Base-by-base conservation (phyloP, 1,140 invertebrate genomes). In the Halesus radiatus region DNA sequence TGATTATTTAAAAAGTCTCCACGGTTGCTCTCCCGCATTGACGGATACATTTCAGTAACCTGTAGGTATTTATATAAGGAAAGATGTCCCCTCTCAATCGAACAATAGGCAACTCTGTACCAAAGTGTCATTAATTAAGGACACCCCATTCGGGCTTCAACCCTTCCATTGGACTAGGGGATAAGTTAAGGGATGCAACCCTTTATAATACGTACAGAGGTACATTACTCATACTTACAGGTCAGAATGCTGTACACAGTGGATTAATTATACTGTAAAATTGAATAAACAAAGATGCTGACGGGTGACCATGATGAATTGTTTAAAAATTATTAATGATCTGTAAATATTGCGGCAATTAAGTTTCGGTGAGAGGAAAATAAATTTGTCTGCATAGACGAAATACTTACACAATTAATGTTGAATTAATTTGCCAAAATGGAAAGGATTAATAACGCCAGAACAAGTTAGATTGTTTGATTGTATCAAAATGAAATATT, bases 241-340 rank as follows among this genome's bases (percentile, higher is more conserved):
- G 73, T 76, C 73, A 76, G 22, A 18, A 16, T 20, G 66, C 8
- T 22, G 29, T 70, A 70, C 29, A 45, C 32, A 18, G 66, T 70
- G 66, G 70, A 53, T 74, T 74, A 74, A 74, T 74, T 74, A 74
- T 26, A 15, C 13, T 56, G 70, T 74, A n/a, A 54, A 74, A 74
- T 74, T 74, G 70, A 74, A 74, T 74, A 74, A 74, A 74, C 70
- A 74, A 74, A 74, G 70, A 74, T 56, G 70, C 54, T n/a, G 52
- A 54, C 70, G 53, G 15, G 22, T 16, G 50, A 26, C 50, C 18
- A 56, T 74, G 70, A 74, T 74, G n/a, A 54, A 74, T 74, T 54
- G 26, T 26, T 53, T 56, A 26, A 56, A 74, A 74, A 53, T 56
- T 26, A 56, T 15, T 18, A 74, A 74, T 54, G 70, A 74, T 74